Conservation (phyloP, 1,140 invertebrate genomes). For the Sycophaga agraensis region DNA sequence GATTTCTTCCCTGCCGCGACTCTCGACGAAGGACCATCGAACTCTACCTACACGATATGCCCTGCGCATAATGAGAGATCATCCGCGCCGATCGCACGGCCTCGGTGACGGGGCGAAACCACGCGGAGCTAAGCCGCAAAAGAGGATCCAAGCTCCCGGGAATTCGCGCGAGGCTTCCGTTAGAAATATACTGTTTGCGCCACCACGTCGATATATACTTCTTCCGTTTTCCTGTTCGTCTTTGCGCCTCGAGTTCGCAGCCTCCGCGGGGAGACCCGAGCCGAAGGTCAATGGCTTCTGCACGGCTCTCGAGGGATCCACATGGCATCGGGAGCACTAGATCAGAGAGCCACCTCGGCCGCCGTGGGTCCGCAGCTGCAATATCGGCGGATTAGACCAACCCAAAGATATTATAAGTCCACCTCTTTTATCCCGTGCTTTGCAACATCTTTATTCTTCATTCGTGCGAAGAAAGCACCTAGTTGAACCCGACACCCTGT, state of each 20-base stretch:
- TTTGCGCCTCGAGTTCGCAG: not conserved
- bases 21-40: no score
- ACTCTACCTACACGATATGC: no score
- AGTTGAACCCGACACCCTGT: no score
- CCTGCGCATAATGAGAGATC: no score
- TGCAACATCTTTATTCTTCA: no score
- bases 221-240: not conserved
- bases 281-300: constrained; percentile 23
- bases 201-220: not conserved
- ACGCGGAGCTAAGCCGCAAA: no score
- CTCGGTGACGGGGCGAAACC: no score
- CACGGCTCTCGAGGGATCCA: not conserved
- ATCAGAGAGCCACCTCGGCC: constrained; percentile 6
- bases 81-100: no score
- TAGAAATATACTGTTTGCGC: not conserved
- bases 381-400: constrained; percentile 19
- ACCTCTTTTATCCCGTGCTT: no score
- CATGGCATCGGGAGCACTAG: constrained; percentile 6
- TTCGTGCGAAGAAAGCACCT: no score
- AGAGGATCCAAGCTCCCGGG: no score
- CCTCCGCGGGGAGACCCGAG: not conserved
- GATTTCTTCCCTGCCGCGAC: no score
- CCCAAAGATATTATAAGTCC: not conserved
- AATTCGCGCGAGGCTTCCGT: not conserved
- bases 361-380: not conserved